A percentile compares a stretch with the other conserved stretches of the same genome.
Conservation (phyloP, 37 sponge, comb jelly and placozoan species). For the Hexactinellida sp. region DNA sequence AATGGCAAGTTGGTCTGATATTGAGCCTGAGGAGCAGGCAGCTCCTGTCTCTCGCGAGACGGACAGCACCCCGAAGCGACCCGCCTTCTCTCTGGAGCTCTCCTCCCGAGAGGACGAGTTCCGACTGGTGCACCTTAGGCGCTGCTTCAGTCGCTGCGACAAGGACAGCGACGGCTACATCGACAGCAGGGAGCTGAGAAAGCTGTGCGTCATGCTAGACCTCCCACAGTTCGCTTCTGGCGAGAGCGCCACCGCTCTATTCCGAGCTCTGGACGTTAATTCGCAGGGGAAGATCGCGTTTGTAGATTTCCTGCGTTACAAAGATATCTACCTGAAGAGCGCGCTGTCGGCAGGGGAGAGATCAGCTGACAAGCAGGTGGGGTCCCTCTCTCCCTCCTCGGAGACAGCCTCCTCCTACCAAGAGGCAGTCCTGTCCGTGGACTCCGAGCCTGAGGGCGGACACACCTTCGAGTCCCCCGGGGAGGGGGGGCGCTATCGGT, state of each 20-base stretch:
- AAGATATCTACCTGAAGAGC: not conserved
- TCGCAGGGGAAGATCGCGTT: not conserved
- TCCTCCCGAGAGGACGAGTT: not conserved
- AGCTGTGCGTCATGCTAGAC: not conserved
- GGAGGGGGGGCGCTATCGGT: not conserved
- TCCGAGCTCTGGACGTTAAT: not conserved
- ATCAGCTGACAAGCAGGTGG: not conserved
- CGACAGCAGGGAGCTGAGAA: not conserved
- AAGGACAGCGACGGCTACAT: not conserved
- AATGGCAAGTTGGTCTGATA: slow-evolving; percentile 15
- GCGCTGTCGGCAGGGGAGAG: not conserved
- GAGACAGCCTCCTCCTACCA: slow-evolving; percentile 4
- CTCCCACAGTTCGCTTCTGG: not conserved
- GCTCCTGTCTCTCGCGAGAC: not conserved
- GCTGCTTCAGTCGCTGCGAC: not conserved
- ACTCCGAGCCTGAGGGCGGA: not conserved
- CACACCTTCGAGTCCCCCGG: not conserved
- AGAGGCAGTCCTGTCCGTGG: not conserved
- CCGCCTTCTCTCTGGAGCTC: not conserved
- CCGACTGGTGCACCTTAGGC: not conserved
- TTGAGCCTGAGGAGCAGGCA: not conserved
- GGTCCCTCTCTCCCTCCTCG: not conserved
- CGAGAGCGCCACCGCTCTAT: not conserved
- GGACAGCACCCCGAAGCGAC: not conserved
- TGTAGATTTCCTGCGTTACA: not conserved